These are phyloP conservation scores for Hippocampus guttulatus DNA, from an alignment of 2,113 vertebrate species.

Conservation along the genomic window DNA sequence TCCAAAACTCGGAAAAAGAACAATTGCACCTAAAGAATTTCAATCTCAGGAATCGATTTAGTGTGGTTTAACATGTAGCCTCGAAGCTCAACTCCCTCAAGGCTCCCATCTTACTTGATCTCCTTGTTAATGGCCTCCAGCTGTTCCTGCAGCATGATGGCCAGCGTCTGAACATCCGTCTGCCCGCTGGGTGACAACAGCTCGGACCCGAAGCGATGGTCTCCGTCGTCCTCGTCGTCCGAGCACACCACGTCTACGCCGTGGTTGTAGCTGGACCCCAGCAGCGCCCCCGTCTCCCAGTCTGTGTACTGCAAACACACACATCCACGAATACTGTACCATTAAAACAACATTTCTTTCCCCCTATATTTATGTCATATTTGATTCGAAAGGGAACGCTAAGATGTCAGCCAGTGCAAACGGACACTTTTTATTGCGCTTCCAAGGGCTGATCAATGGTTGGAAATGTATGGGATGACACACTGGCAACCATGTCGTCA, in stretches of 20 bases:
- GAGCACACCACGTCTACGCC: conserved; percentile 77
- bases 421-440: too few relatives aligned
- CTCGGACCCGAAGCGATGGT: conserved; percentile 81
- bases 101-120: conserved; percentile 78
- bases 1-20: too few relatives aligned
- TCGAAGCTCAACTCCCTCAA: background rate
- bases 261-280: conserved; percentile 75
- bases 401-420: too few relatives aligned
- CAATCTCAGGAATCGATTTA: too few relatives aligned
- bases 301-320: conserved; percentile 71
- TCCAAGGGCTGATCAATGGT: too few relatives aligned
- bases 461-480: too few relatives aligned
- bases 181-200: conserved; percentile 86
- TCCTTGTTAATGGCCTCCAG: conserved; percentile 93
- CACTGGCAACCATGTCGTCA: too few relatives aligned
- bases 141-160: conserved; percentile 92
- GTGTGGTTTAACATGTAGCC: background rate
- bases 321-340: background rate
- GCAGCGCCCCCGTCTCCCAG: conserved; percentile 79
- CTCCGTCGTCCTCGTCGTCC: conserved; percentile 82
- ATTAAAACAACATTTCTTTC: background rate
- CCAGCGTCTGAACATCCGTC: conserved; percentile 88
- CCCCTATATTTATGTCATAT: background rate
- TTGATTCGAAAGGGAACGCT: too few relatives aligned
- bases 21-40: too few relatives aligned